Evolutionary conservation across 2,888 invertebrate species (phyloP), one percentile per base, ranked within the genome.

Genomic region (Euzetes globulus): DNA sequence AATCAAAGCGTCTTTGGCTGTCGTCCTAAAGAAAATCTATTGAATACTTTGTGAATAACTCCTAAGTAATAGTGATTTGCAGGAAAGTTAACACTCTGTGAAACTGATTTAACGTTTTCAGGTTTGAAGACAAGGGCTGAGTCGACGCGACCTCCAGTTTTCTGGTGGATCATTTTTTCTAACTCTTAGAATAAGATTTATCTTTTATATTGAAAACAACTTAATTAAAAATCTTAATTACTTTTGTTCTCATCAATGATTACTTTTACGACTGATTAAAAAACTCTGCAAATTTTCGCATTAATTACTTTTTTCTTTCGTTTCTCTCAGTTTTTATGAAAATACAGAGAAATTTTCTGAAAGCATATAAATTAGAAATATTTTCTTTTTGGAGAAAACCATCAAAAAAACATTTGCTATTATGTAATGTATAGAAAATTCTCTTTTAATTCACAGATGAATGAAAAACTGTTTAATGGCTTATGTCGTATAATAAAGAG

Each of bases 381-480:
- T 27, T 27, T 29, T 22, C 13, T 22, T 55, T 55, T 55, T 25
- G 50, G 19, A 55, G 29, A 17, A 60, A 60, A 60, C 33, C 60
- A 60, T 60, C 58, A 58, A 60, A 60, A 60, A 60, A 60, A 60
- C 60, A 60, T 58, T 52, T 52, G 41, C 41, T 41, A 41, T 41
- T 41, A 41, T 41, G 41, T 41, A 19, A 52, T 19, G n/a, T 60
- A 27, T 60, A 27, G 9, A n/a, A 60, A 29, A 60, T 33, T 33
- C 33, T 60, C n/a, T 68, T 68, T 68, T 68, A 41, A 68, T 68
- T 68, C 68, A 68, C 11, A 17, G 41, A 68, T 37, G 22, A 68
- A 68, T 37, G 45, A 68, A 68, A 68, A 63, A 45, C 41, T 68
- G 45, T 68, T 45, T 68, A 68, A 68, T 68, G 68, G 68, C 45